Evolutionary conservation across 2,797 vertebrate species (phyloP), one percentile per base, ranked within the genome.

Genomic region (Crocidura indochinensis): DNA sequence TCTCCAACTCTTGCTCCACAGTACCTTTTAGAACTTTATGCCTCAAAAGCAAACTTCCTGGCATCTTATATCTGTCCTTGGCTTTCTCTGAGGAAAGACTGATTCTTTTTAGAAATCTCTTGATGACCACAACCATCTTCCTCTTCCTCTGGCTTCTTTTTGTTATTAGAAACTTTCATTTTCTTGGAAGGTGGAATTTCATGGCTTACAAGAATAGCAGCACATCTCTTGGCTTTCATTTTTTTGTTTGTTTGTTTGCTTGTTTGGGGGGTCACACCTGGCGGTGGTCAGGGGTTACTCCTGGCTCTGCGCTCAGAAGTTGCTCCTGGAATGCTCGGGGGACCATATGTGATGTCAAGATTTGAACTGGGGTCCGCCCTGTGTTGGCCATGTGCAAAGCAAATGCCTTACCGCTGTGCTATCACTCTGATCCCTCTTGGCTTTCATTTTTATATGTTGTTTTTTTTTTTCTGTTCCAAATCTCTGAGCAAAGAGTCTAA

Each of bases 1-100:
- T 98, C 69, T 99, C 98, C 91, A 99, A 65, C 95, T 99, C 99
- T 95, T 98, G 98, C 10, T 98, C 98, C 93, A 99, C 99, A 3
- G 99, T 98, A 73, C 98, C 98, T 90, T 96, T 98, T 0, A 89
- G 81, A 93, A 97, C 91, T 84, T 89, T 95, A 72, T 96, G 97
- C 92, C 97, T 98, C 91, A 29, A 95, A 29, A 60, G 51, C 82
- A 74, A 92, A 88, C 81, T 98, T 22, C 95, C 26, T 26, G 97
- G 91, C 29, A 92, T 0, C 6, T 90, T 75, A 68, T 78, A 84
- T 69, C 93, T 97, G 88, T 83, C 91, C 82, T 75, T 98, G 38
- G 26, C 86, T 96, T 87, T 98, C 60, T 17, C 91, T 26, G 95
- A 38, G 92, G 2, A 95, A 97, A 49, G 64, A 56, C 3, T 92